A percentile compares a stretch with the other conserved stretches of the same genome.
Evolutionary conservation across 2,113 vertebrate genomes (phyloP).

Genomic region (Chionomys nivalis): DNA sequence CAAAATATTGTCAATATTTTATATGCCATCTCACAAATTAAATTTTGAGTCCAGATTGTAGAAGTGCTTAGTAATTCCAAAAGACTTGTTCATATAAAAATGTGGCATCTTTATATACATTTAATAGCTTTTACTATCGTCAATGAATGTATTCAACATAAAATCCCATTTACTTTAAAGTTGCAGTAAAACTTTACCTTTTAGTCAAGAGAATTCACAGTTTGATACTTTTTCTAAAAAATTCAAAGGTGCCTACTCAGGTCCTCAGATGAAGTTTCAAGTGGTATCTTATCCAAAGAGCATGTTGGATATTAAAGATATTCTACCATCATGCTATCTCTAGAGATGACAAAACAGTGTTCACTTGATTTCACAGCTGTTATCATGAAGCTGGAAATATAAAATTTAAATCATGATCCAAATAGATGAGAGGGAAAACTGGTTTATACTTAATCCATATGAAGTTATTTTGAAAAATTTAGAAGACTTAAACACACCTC

Average conservation of each 20-base stretch:
- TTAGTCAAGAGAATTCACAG: conserved; percentile 24
- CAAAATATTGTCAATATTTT: background rate
- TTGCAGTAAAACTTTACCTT: background rate
- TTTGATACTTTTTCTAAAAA: background rate
- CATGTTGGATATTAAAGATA: conserved; percentile 22
- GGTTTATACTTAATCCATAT: conserved; percentile 71
- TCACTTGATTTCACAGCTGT: background rate
- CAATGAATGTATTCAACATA: conserved; percentile 27
- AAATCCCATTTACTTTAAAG: conserved; percentile 2
- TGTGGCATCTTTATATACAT: background rate
- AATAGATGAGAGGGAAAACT: conserved; percentile 71
- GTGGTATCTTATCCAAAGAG: background rate
- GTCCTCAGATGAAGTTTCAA: conserved; percentile 10
- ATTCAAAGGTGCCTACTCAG: background rate
- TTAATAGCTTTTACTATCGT: conserved; percentile 18
- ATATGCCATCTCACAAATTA: conserved; percentile 28
- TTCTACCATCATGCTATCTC: conserved; percentile 7
- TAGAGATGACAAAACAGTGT: background rate
- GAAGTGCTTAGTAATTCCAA: background rate
- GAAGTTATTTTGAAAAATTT: conserved; percentile 79
- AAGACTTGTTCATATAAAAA: background rate
- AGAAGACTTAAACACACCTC: conserved; percentile 78
- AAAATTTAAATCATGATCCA: conserved; percentile 72
- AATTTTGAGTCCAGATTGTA: conserved; percentile 33
- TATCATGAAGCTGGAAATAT: conserved; percentile 66